Conservation (phyloP, 2,113 vertebrate genomes). For the Anas platyrhynchos region DNA sequence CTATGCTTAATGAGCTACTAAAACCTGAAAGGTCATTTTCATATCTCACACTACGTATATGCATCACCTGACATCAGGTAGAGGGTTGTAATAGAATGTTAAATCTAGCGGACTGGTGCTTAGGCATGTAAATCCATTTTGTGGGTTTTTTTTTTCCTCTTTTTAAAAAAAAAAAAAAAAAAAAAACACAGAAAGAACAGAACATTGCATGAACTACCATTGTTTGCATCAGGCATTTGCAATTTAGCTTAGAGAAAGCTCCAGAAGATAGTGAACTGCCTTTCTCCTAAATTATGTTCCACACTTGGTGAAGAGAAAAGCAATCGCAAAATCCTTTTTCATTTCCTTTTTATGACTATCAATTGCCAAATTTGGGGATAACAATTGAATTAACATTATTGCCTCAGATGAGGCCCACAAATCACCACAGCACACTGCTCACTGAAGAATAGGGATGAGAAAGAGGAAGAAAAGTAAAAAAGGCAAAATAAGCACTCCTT, state of each 20-base stretch:
- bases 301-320: not conserved
- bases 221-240: not conserved
- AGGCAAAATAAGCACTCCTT: not conserved
- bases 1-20: not conserved
- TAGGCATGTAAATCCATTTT: not conserved
- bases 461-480: not conserved
- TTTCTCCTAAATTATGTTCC: not conserved
- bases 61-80: fast-evolving
- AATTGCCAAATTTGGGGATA: not conserved
- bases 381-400: not conserved
- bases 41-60: not conserved
- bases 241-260: not conserved
- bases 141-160: not conserved
- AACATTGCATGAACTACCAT: not conserved
- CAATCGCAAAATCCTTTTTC: not conserved
- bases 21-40: not conserved
- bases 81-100: not conserved
- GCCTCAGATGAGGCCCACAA: not conserved
- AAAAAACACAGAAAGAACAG: not conserved
- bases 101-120: not conserved
- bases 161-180: not conserved
- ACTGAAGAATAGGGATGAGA: not conserved
- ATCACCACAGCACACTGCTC: not conserved
- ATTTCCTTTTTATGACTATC: not conserved
- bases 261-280: not conserved